Evolutionary conservation across 1,140 invertebrate species (phyloP), one percentile per base, ranked within the genome.

Genomic region (Drosophila micromelanica): DNA sequence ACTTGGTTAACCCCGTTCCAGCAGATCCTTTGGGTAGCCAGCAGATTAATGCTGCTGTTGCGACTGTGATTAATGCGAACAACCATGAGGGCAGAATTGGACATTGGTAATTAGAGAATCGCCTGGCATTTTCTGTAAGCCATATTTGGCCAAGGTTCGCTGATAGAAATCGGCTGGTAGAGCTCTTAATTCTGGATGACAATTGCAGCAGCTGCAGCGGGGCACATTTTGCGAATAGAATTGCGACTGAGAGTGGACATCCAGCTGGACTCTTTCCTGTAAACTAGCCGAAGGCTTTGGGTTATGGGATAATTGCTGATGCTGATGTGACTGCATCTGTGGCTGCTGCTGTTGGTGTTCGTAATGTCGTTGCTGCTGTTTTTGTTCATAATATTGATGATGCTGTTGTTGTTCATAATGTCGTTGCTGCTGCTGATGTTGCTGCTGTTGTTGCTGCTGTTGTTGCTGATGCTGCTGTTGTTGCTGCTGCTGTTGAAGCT

Each of bases 91-190:
- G 38, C 38, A 40, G 12, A 4, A 4, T 5, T 1, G 38, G 3
- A 1, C 2, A 3, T 12, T 37, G 35, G 35, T n/a, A 48, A n/a
- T 48, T 27, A 42, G 15, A 8, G 32, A n/a, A 43, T 60, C 35
- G 7, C 11, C 15, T 2, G 43, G 55, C 40, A 84, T 59, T 1
- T 23, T 46, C 23, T 40, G 13, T 17, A 84, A 42, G 5, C 59
- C 62, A 42, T 79, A 79, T 8, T 84, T 78, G 1, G n/a, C n/a
- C 3, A 85, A 15, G 11, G 73, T 76, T 11, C 23, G 32, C n/a
- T 57, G 49, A 42, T 84, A 84, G 6, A 84, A 76, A 5, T 43
- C 6, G 0, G 49, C 35, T 3, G 72, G 27, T 0, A 27, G 1
- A 5, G 27, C 5, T 27, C 27, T 6, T 30, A 2, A 6, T n/a